Evolutionary conservation across 2,113 vertebrate genomes (phyloP), one percentile per base, ranked within the genome.

Genomic region (Synodontis membranacea): DNA sequence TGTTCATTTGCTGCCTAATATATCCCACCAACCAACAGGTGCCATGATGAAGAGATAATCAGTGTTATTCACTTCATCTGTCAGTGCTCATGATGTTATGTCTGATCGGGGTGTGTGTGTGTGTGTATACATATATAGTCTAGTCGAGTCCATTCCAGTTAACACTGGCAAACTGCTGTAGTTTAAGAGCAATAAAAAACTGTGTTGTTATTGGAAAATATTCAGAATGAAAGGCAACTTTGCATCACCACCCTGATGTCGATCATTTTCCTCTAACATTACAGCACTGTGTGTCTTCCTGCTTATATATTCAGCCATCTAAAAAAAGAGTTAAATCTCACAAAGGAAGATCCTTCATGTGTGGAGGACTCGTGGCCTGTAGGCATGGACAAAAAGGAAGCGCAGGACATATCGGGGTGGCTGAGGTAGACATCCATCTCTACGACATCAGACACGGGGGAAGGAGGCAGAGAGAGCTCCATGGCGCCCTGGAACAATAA

Each of bases 371-470:
- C 93, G 0, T 87, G 58, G 70, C 81, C 90, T 66, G 85, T 70
- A 9, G 92, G 91, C 56, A 94, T 83, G 42, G 94, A 95, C 81
- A 95, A 68, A 68, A 95, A 93, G 4, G 94, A 95, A 7, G 94
- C 89, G 23, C 90, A 80, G 5, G 93, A 92, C 25, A 91, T 80
- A 12, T 88, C 84, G 1, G 93, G 92, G 42, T 92, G 94, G 80
- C 89, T 91, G 11, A 95, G 86, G 82, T 89, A 90, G 50, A 94
- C 89, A 0, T 96, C 95, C 93, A 96, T 95, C 88, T 96, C 95
- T 88, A 95, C 94, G 11, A 92, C 94, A 79, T 94, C 93, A 87
- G 92, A 92, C 34, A 93, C 75, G 0, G 93, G 90, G 23, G 93
- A 92, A 0, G 94, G 88, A 50, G 93, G 92, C 39, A 86, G 84